phyloP scores from a whole-genome alignment of 2,113 vertebrate species.

The Petrocephalus zakoni region DNA sequence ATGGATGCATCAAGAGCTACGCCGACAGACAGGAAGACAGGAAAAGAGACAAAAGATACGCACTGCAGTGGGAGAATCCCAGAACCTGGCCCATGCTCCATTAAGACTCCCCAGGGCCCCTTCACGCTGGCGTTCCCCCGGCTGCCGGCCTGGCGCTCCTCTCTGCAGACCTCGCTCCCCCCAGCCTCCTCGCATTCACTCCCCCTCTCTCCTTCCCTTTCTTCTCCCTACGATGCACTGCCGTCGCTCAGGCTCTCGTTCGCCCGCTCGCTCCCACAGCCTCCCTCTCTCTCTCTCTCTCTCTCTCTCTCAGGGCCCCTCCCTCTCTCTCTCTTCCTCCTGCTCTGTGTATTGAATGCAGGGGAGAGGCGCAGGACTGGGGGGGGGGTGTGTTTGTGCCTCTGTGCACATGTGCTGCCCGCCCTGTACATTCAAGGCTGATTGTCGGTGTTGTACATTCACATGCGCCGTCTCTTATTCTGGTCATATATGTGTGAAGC shows the following conservation, averaged over 20 bases:
- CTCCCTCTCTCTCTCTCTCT: slow-evolving; percentile 33
- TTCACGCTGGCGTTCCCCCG: slow-evolving; percentile 56
- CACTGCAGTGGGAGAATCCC: slow-evolving; percentile 75
- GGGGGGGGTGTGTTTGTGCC: not conserved
- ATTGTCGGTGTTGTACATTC: not conserved
- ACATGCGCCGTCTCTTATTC: not conserved
- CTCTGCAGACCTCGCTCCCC: slow-evolving; percentile 23
- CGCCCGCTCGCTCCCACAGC: slow-evolving; percentile 15
- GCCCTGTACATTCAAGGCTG: slow-evolving; percentile 11
- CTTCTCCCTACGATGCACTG: slow-evolving; percentile 33
- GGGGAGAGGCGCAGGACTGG: slow-evolving; percentile 30
- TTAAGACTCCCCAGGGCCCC: slow-evolving; percentile 64
- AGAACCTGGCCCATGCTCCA: slow-evolving; percentile 77
- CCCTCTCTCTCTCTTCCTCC: slow-evolving; percentile 16
- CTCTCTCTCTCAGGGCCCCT: slow-evolving; percentile 33
- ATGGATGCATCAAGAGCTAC: slow-evolving; percentile 23
- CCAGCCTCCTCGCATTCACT: slow-evolving; percentile 25
- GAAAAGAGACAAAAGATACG: slow-evolving; percentile 30
- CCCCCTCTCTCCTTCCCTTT: slow-evolving; percentile 26
- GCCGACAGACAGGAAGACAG: slow-evolving; percentile 13
- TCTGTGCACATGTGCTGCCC: not conserved
- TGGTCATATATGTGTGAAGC: not conserved
- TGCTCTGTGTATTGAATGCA: slow-evolving; percentile 37
- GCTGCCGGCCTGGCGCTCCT: slow-evolving; percentile 18
- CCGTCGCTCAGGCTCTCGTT: slow-evolving; percentile 29